Evolutionary conservation across 1,140 invertebrate species (phyloP).

Genomic region (Drosophila sulfurigaster): DNA sequence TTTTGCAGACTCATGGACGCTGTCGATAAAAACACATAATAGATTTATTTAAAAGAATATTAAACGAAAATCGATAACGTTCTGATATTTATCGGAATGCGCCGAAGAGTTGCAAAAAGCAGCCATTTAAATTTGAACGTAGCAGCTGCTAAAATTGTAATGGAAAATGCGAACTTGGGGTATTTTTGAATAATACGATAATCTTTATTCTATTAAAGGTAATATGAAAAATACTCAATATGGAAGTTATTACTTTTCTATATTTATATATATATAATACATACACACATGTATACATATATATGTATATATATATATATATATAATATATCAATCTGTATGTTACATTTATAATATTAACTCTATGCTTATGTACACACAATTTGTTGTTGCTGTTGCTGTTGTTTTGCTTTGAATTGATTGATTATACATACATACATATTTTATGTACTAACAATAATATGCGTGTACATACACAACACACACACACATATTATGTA

Average conservation of each 20-base stretch:
- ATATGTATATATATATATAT: conserved; percentile 48
- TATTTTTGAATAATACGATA: conserved; percentile 76
- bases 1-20: too few species aligned
- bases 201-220: conserved; percentile 80
- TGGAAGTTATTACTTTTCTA: conserved; percentile 79
- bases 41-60: too few species aligned
- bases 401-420: conserved; percentile 47
- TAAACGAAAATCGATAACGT: too few species aligned
- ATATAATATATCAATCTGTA: conserved; percentile 52
- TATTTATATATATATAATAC: conserved; percentile 63
- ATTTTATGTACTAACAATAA: conserved; percentile 36
- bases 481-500: conserved; percentile 21
- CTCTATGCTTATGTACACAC: conserved; percentile 67
- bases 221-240: conserved; percentile 81
- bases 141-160: too few species aligned
- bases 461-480: conserved; percentile 24
- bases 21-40: too few species aligned
- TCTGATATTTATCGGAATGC: too few species aligned
- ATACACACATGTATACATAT: too few species aligned
- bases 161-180: neutral
- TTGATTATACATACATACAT: conserved; percentile 40
- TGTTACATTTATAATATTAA: conserved; percentile 62
- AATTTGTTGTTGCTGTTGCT: conserved; percentile 34
- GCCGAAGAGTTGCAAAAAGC: too few species aligned
- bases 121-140: too few species aligned